Evolutionary conservation across 1,140 invertebrate genomes (phyloP), one percentile per base, ranked within the genome.

Genomic region (Sinonovacula constricta): DNA sequence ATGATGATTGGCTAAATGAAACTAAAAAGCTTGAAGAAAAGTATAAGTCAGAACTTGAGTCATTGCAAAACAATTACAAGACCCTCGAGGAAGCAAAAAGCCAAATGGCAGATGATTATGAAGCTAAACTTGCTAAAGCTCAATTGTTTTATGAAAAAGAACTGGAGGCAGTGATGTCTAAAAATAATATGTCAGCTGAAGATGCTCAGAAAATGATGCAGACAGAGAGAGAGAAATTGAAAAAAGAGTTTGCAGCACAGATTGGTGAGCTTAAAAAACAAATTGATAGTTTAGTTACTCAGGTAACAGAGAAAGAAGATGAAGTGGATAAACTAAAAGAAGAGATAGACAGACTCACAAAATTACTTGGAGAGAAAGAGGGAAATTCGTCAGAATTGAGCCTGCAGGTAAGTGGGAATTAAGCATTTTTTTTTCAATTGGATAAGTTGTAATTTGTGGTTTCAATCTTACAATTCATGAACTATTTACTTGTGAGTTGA

Each of bases 71-170:
- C 30, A 68, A 86, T 22, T 70, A 81, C 70, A 84, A 86, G 31
- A 66, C 62, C 28, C 71, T 86, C 30, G 77, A 83, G 18, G 62
- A 51, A 60, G 86, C 89, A 36, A 89, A 88, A 83, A 34, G 63
- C 24, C 82, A 86, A 84, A 57, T 86, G 26, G 67, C 83, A 60
- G 86, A 87, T 45, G 90, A 91, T n/a, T 88, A 85, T 83, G 87
- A 88, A 53, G 70, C 68, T 26, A 91, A 91, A 68, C 78, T 90
- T 22, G 74, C 59, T 30, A 89, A 91, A 81, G 85, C 89, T 31
- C 80, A 89, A 80, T 84, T 88, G 45, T 90, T 90, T 75, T 90
- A 90, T 83, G 87, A 90, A 82, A 89, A 91, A 63, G 90, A 91
- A 76, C 71, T 91, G 7, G 85, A 88, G 39, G 88, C 82, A 30